A percentile compares a stretch with the other conserved stretches of the same genome.
phyloP scores from a whole-genome alignment of 2,888 invertebrate species.

The Gastracanthus pulcherrimus region DNA sequence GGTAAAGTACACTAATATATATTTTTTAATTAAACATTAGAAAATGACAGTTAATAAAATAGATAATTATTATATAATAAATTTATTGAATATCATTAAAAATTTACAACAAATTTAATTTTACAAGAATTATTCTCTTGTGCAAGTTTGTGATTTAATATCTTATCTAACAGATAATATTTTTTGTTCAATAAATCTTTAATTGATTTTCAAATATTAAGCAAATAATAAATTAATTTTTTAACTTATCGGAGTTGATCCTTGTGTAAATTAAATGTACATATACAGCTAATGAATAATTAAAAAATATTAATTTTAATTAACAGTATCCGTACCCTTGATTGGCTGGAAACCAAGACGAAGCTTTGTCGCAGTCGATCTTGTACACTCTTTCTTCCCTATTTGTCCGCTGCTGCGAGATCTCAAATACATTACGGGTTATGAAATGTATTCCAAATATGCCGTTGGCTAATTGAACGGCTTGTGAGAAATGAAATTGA shows the following conservation, averaged over 20 bases:
- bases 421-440: slow-evolving; percentile 77
- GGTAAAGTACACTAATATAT: background rate
- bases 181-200: too few species aligned
- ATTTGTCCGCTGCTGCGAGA: slow-evolving; percentile 65
- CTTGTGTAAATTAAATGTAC: background rate
- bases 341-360: slow-evolving; percentile 57
- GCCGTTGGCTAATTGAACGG: slow-evolving; percentile 50
- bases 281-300: slow-evolving; percentile 32
- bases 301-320: background rate
- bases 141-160: background rate
- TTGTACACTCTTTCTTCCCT: slow-evolving; percentile 70
- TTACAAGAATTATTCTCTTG: background rate
- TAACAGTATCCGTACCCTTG: slow-evolving; percentile 47
- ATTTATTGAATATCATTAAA: background rate
- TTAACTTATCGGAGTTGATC: background rate
- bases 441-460: slow-evolving; percentile 54
- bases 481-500: slow-evolving; percentile 53
- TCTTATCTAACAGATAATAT: background rate
- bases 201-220: background rate
- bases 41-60: background rate
- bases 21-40: slow-evolving; percentile 38
- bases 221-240: background rate
- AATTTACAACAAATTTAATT: background rate
- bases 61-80: background rate
- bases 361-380: slow-evolving; percentile 62